These are phyloP conservation scores for Lycaon pictus DNA, from an alignment of 2,113 vertebrate species.

Conservation along the genomic window DNA sequence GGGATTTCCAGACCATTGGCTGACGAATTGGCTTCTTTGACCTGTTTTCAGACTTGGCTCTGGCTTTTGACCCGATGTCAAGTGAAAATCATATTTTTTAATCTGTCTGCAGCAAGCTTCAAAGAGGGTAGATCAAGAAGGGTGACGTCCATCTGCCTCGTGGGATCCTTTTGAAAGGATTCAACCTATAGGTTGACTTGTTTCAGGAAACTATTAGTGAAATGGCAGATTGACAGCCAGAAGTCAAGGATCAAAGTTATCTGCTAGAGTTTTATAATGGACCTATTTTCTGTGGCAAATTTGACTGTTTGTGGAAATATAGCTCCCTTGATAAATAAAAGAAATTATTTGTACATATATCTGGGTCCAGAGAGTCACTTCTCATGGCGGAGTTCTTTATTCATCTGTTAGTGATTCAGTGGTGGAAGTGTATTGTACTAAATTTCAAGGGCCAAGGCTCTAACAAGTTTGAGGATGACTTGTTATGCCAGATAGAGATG, in stretches of 20 bases:
- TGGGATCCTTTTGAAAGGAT: background rate
- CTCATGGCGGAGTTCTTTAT: background rate
- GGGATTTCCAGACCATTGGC: rapidly evolving
- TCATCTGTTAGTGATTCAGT: background rate
- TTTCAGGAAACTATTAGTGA: background rate
- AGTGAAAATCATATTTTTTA: background rate
- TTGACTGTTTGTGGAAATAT: background rate
- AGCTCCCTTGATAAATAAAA: background rate
- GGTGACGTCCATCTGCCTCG: background rate
- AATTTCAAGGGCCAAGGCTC: background rate
- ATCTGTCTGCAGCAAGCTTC: background rate
- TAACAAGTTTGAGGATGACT: background rate
- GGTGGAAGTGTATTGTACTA: background rate
- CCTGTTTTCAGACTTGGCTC: background rate
- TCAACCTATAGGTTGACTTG: background rate
- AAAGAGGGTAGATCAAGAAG: background rate
- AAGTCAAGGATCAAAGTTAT: background rate
- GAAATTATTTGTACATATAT: background rate
- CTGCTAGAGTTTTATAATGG: background rate
- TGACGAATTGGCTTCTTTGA: background rate
- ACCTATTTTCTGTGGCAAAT: background rate
- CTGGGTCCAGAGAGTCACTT: background rate
- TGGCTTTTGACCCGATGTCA: background rate
- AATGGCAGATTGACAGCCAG: background rate
- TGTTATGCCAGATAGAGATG: background rate